Conservation (phyloP, 1,140 invertebrate genomes). For the Brachionus paranguensis region DNA sequence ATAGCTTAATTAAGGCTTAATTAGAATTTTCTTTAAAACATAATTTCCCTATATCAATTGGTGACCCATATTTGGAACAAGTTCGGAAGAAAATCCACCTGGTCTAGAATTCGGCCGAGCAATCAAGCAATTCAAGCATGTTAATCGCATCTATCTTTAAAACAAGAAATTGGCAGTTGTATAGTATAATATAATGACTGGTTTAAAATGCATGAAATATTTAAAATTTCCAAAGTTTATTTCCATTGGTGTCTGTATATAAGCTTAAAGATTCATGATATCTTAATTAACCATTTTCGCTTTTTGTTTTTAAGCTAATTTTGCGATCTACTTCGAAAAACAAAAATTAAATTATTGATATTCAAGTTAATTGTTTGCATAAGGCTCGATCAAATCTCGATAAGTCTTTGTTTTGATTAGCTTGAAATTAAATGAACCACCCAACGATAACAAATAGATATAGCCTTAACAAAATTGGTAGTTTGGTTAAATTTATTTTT, state of each 20-base stretch:
- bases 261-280: neutral
- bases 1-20: neutral
- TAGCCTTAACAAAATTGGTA: neutral
- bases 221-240: neutral
- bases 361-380: neutral
- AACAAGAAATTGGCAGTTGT: neutral
- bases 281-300: neutral
- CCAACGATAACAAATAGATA: neutral
- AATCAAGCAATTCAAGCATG: neutral
- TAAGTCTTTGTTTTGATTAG: neutral
- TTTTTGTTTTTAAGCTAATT: neutral
- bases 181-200: neutral
- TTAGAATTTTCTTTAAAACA: neutral
- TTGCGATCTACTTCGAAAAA: neutral
- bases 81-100: neutral
- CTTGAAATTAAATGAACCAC: neutral
- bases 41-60: neutral
- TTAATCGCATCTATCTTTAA: neutral
- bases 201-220: neutral
- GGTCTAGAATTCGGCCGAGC: neutral
- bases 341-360: conserved; percentile 1
- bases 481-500: neutral
- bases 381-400: neutral
- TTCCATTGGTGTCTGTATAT: neutral
- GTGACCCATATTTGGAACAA: neutral